These are phyloP conservation scores for Corapipo altera DNA, from an alignment of 2,113 vertebrate genomes.

Conservation along the genomic window DNA sequence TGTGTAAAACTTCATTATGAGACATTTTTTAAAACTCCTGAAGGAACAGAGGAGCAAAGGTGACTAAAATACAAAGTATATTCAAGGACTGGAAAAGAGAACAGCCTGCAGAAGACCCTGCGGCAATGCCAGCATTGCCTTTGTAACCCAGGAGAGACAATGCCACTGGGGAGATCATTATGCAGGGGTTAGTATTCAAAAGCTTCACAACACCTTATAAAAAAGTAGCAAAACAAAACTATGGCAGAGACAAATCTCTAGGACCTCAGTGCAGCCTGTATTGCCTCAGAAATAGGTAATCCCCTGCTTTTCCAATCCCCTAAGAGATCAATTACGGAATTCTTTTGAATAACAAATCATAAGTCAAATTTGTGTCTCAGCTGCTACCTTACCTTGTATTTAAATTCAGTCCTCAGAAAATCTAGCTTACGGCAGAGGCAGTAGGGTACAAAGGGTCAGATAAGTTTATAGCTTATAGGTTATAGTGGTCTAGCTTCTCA, in stretches of 20 bases:
- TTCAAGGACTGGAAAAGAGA: not conserved
- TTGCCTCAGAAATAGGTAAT: not conserved
- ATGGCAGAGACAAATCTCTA: not conserved
- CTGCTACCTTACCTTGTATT: not conserved
- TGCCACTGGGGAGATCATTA: not conserved
- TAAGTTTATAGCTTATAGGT: not conserved
- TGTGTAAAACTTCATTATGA: not conserved
- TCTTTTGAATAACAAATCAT: not conserved
- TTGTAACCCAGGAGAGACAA: not conserved
- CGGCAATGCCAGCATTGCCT: not conserved
- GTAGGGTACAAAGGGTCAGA: too few species aligned
- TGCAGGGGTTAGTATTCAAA: not conserved
- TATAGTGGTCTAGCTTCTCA: not conserved
- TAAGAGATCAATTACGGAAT: slow-evolving; percentile 44
- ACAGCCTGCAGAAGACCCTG: not conserved
- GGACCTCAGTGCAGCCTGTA: not conserved
- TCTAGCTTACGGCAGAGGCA: not conserved
- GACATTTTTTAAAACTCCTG: not conserved
- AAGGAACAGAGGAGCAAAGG: not conserved
- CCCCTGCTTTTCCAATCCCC: not conserved
- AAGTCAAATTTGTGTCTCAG: not conserved
- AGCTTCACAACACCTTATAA: not conserved
- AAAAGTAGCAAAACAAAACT: not conserved
- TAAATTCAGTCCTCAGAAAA: not conserved
- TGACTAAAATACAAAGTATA: not conserved